Evolutionary conservation across 2,797 vertebrate genomes (phyloP).

Genomic region (Jordanella pulchra): DNA sequence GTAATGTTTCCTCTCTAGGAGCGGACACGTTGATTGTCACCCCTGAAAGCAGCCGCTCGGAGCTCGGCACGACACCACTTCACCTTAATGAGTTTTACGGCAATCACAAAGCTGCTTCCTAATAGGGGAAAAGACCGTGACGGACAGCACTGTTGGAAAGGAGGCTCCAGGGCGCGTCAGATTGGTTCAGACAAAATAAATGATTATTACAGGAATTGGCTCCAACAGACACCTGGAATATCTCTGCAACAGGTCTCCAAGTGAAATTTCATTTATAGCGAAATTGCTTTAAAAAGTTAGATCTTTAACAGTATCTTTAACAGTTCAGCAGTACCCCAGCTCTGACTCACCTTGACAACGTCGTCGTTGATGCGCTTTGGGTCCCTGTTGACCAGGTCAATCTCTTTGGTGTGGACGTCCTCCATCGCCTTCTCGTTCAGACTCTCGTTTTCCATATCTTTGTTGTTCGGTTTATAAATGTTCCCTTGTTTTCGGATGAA

Average conservation of each 20-base stretch:
- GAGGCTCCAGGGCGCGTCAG: conserved; percentile 23
- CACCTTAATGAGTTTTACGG: background rate
- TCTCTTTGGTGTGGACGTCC: conserved; percentile 96
- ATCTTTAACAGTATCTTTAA: background rate
- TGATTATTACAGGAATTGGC: background rate
- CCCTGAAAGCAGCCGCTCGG: conserved; percentile 1
- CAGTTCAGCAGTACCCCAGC: background rate
- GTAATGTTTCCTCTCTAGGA: conserved; percentile 63
- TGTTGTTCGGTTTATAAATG: conserved; percentile 99
- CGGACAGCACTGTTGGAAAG: background rate
- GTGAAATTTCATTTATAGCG: background rate
- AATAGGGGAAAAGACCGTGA: conserved; percentile 48
- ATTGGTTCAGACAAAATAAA: background rate
- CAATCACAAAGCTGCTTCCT: conserved; percentile 23
- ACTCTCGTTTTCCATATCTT: conserved; percentile 93
- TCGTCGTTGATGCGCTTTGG: conserved; percentile 95
- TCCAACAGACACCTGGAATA: background rate
- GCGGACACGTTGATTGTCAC: conserved; percentile 22
- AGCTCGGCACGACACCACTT: background rate
- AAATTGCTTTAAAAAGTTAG: background rate
- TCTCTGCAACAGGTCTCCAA: conserved; percentile 10
- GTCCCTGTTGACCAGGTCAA: conserved; percentile 96
- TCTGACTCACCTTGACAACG: conserved; percentile 91
- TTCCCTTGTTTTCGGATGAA: conserved; percentile 96
- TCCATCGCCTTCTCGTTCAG: conserved; percentile 88